Evolutionary conservation across 2,113 vertebrate genomes (phyloP).

Genomic region (Papio anubis): DNA sequence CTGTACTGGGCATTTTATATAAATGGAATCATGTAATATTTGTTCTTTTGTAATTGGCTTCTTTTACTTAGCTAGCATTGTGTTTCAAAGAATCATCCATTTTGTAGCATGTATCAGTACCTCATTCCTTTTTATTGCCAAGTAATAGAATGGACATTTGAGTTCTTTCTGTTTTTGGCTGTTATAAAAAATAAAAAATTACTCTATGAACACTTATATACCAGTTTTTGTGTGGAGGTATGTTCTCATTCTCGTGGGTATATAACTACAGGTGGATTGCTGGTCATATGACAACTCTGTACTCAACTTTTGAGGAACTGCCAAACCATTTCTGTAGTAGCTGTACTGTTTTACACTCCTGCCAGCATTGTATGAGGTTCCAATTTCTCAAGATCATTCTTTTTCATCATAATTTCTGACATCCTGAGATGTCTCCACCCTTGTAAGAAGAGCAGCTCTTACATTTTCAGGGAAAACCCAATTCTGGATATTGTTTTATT

Average conservation of each 20-base stretch:
- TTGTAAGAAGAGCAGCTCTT: neutral
- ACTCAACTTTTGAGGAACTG: conserved; percentile 20
- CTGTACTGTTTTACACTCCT: neutral
- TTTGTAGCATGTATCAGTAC: neutral
- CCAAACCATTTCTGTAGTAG: neutral
- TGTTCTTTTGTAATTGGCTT: neutral
- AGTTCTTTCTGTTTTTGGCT: neutral
- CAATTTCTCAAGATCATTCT: neutral
- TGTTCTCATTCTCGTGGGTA: conserved; percentile 19
- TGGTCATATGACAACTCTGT: neutral
- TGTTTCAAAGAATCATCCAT: neutral
- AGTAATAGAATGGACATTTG: conserved; percentile 25
- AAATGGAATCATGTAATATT: neutral
- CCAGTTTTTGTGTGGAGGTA: neutral
- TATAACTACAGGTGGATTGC: neutral
- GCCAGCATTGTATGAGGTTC: neutral
- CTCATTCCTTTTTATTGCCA: neutral
- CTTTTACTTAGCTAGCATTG: neutral
- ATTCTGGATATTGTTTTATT: neutral
- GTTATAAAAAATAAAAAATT: neutral
- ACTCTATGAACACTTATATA: neutral
- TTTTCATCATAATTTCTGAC: conserved; percentile 9
- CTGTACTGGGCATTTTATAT: neutral
- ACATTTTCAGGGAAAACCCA: neutral
- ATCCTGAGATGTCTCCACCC: neutral